Percentiles rank a stretch among this genome's conserved stretches.
These are phyloP conservation scores for Ophiothrix spiculata DNA, from an alignment of 35 echinoderm and acorn worm genomes.

Conservation along the genomic window DNA sequence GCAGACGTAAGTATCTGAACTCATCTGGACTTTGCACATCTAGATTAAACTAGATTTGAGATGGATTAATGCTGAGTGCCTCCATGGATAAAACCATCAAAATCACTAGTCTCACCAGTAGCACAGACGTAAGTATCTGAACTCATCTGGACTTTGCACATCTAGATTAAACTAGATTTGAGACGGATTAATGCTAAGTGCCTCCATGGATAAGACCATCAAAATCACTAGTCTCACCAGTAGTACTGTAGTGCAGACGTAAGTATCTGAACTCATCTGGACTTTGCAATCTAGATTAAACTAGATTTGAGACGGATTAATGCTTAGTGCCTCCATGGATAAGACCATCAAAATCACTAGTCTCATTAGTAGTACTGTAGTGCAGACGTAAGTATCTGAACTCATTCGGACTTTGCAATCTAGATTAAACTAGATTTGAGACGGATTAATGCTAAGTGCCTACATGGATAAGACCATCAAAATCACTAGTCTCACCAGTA, in stretches of 20 bases:
- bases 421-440: too few relatives aligned
- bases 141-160: too few relatives aligned
- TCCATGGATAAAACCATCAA: constrained; percentile 87
- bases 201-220: constrained; percentile 76
- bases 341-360: constrained; percentile 96
- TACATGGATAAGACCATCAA: constrained; percentile 86
- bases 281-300: too few relatives aligned
- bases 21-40: too few relatives aligned
- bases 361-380: constrained; percentile 72
- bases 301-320: too few relatives aligned
- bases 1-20: too few relatives aligned
- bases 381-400: constrained; percentile 88
- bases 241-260: constrained; percentile 88
- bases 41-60: too few relatives aligned
- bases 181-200: constrained; percentile 64
- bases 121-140: constrained; percentile 80
- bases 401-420: too few relatives aligned
- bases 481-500: constrained; percentile 84
- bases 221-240: constrained; percentile 91
- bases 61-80: constrained; percentile 63
- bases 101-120: constrained; percentile 84
- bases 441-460: constrained; percentile 60
- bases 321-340: constrained; percentile 62
- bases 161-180: too few relatives aligned
- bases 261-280: too few relatives aligned